Evolutionary conservation across 2,113 vertebrate genomes (phyloP).

Genomic region (Nansenia antarctica): DNA sequence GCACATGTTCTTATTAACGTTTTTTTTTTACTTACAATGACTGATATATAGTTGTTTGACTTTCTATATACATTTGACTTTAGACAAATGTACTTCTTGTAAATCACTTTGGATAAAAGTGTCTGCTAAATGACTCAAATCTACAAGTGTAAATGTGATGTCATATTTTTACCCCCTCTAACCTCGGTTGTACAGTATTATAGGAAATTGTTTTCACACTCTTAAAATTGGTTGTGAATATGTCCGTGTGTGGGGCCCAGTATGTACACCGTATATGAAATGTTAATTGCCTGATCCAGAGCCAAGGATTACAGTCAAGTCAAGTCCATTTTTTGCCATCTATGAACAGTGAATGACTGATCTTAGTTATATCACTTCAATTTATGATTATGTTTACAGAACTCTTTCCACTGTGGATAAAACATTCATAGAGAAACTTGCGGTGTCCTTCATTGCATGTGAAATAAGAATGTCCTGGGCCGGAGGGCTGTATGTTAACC

Average conservation of each 20-base stretch:
- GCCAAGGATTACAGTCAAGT: constrained; percentile 17
- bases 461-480: constrained; percentile 63
- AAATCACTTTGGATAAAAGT: no score
- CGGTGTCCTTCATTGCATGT: constrained; percentile 38
- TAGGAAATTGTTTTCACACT: constrained; percentile 24
- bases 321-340: neutral
- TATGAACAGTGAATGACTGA: constrained; percentile 13
- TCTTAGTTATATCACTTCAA: constrained; percentile 39
- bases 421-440: constrained; percentile 34
- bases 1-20: no score
- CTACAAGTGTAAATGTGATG: no score
- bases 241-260: constrained; percentile 28
- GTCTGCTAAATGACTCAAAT: no score
- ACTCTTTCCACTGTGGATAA: constrained; percentile 32
- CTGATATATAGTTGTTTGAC: no score
- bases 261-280: constrained; percentile 13
- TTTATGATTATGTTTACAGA: constrained; percentile 24
- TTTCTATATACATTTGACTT: no score
- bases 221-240: constrained; percentile 28
- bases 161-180: no score
- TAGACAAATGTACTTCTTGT: no score
- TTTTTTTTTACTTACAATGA: no score
- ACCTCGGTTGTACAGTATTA: neutral
- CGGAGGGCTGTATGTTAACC: constrained; percentile 70
- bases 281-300: constrained; percentile 17